Conservation (phyloP, 2,797 vertebrate genomes). For the Megaceryle alcyon region DNA sequence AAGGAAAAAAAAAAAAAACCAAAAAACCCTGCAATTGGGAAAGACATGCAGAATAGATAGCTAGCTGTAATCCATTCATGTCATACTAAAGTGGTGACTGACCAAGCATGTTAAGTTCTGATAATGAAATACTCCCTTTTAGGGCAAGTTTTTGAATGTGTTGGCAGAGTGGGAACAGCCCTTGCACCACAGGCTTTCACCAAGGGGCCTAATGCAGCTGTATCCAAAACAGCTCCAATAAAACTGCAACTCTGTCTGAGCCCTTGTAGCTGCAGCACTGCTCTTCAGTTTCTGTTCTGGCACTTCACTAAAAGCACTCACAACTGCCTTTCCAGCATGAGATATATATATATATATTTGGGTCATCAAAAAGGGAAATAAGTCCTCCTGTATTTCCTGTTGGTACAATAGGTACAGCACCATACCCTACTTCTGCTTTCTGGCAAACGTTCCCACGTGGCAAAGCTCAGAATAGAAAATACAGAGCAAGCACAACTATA, state of each 20-base stretch:
- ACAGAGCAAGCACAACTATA: not conserved
- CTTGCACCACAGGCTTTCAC: not conserved
- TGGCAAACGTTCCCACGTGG: not conserved
- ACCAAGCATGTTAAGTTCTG: not conserved
- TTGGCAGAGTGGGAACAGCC: not conserved
- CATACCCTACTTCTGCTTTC: not conserved
- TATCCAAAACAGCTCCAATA: not conserved
- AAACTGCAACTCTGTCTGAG: not conserved
- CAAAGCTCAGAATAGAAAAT: not conserved
- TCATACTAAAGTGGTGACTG: not conserved
- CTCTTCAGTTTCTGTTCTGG: not conserved
- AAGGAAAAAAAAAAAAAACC: not conserved
- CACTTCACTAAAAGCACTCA: rapidly evolving
- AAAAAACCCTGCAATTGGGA: not conserved
- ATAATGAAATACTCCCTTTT: not conserved
- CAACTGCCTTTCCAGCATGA: not conserved
- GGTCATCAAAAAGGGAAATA: not conserved
- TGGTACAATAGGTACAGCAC: not conserved
- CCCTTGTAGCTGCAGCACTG: not conserved
- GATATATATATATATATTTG: no score
- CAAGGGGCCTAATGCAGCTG: not conserved
- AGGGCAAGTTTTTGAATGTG: not conserved
- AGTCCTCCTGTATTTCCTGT: not conserved
- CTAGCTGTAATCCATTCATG: not conserved
- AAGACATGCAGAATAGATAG: not conserved